A percentile compares a stretch with the other conserved stretches of the same genome.
These are phyloP conservation scores for Reinhardtius hippoglossoides DNA, from an alignment of 2,113 vertebrate species.

Conservation along the genomic window DNA sequence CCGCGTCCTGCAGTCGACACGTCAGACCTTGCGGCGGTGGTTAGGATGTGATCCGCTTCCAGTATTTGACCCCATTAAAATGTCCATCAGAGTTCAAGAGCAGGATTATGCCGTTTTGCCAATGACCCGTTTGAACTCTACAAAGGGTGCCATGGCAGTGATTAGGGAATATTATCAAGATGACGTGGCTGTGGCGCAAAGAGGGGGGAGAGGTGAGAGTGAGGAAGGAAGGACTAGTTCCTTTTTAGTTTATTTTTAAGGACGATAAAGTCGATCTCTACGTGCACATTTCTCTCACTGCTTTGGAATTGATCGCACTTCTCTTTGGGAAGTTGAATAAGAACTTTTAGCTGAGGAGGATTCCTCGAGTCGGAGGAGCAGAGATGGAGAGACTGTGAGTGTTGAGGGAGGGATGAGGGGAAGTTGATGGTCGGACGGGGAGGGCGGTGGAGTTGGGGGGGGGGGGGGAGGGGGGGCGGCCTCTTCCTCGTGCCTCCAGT, in stretches of 20 bases:
- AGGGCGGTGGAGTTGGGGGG: constrained; percentile 9
- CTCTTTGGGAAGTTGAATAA: no score
- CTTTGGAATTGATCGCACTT: no score
- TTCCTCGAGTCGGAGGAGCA: not conserved
- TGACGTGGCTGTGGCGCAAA: constrained; percentile 21
- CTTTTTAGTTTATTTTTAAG: not conserved
- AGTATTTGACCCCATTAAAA: constrained; percentile 71
- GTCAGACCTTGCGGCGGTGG: constrained; percentile 15
- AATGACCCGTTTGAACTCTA: constrained; percentile 60
- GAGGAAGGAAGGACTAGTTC: not conserved
- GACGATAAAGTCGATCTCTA: no score
- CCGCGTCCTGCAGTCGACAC: constrained; percentile 5
- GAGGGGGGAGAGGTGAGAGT: not conserved
- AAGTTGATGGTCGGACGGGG: constrained; percentile 40
- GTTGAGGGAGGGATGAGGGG: constrained; percentile 51
- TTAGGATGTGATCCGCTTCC: constrained; percentile 59
- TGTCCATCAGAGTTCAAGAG: constrained; percentile 63
- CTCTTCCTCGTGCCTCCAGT: constrained; percentile 85
- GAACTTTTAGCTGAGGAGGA: not conserved
- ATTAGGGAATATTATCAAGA: constrained; percentile 56
- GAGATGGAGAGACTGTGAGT: constrained; percentile 35
- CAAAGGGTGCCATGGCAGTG: constrained; percentile 37
- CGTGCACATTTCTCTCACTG: no score
- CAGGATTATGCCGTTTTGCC: constrained; percentile 69
- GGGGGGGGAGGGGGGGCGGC: constrained; percentile 28